Percentiles rank a stretch among this genome's conserved stretches.
Evolutionary conservation across 2,888 invertebrate species (phyloP).

Genomic region (Lampropteryx suffumata): DNA sequence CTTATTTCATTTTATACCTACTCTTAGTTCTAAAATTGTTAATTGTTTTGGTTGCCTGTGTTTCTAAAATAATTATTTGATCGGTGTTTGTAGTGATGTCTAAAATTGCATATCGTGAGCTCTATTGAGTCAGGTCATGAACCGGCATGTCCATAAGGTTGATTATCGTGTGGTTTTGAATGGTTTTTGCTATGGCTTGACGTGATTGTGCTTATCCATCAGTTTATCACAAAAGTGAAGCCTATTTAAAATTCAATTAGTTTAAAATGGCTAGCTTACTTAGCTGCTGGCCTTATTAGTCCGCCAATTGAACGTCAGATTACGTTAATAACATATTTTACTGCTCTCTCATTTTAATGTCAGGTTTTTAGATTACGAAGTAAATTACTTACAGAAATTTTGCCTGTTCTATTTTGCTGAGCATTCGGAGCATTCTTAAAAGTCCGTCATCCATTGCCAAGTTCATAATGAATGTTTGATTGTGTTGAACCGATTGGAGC

Average conservation of each 20-base stretch:
- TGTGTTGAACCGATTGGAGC: slow-evolving; percentile 42
- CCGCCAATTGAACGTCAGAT: slow-evolving; percentile 19
- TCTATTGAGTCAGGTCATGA: slow-evolving; percentile 33
- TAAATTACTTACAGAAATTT: slow-evolving; percentile 2
- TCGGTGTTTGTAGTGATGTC: slow-evolving; percentile 13
- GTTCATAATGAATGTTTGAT: slow-evolving; percentile 42
- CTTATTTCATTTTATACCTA: too few relatives aligned
- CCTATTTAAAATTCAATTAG: background rate
- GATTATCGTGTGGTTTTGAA: slow-evolving; percentile 17
- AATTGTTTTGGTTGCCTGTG: background rate
- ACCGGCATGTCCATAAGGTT: slow-evolving; percentile 19
- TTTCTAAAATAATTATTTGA: slow-evolving; percentile 2
- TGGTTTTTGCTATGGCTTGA: slow-evolving; percentile 2
- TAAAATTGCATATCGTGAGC: slow-evolving; percentile 13
- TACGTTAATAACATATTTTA: slow-evolving; percentile 12
- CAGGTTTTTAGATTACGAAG: background rate
- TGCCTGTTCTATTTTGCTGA: slow-evolving; percentile 1
- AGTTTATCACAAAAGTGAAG: slow-evolving; percentile 3
- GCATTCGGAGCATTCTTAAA: slow-evolving; percentile 1
- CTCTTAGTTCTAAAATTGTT: background rate
- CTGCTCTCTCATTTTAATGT: slow-evolving; percentile 8
- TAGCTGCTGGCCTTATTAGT: slow-evolving; percentile 9
- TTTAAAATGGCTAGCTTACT: slow-evolving; percentile 3
- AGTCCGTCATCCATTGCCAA: slow-evolving; percentile 41
- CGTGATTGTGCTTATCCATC: slow-evolving; percentile 1